These are phyloP conservation scores for Zaprionus ornatus DNA, from an alignment of 1,140 invertebrate genomes.

Conservation along the genomic window DNA sequence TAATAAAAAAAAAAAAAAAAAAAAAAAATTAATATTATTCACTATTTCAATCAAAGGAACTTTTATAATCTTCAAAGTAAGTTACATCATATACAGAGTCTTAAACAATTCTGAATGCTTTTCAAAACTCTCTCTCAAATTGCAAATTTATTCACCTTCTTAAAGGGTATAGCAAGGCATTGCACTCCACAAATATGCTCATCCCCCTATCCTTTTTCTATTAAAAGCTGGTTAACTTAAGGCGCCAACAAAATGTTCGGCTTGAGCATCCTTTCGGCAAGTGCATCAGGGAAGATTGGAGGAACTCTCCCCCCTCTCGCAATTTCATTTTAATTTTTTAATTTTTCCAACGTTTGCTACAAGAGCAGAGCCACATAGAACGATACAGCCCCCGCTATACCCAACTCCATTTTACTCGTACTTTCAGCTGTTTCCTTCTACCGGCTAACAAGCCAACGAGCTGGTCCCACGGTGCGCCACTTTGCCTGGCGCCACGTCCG, in stretches of 20 bases:
- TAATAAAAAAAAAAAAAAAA: too few relatives aligned
- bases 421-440: not conserved
- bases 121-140: too few relatives aligned
- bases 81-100: not conserved
- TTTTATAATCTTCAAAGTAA: too few relatives aligned
- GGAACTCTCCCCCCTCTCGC: too few relatives aligned
- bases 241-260: not conserved
- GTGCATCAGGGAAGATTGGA: constrained; percentile 1
- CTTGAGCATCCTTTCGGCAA: not conserved
- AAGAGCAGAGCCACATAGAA: constrained; percentile 23
- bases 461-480: constrained; percentile 7
- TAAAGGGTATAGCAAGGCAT: not conserved
- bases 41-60: not conserved
- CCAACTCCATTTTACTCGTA: not conserved
- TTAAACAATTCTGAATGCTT: not conserved
- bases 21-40: not conserved
- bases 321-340: constrained; percentile 54
- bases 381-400: constrained; percentile 17
- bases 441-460: not conserved
- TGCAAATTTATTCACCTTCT: too few relatives aligned
- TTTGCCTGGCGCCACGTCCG: constrained; percentile 35
- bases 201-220: not conserved
- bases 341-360: not conserved
- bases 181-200: not conserved
- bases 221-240: constrained; percentile 2